Conservation (phyloP, 2,113 vertebrate genomes). For the Puntigrus tetrazona region DNA sequence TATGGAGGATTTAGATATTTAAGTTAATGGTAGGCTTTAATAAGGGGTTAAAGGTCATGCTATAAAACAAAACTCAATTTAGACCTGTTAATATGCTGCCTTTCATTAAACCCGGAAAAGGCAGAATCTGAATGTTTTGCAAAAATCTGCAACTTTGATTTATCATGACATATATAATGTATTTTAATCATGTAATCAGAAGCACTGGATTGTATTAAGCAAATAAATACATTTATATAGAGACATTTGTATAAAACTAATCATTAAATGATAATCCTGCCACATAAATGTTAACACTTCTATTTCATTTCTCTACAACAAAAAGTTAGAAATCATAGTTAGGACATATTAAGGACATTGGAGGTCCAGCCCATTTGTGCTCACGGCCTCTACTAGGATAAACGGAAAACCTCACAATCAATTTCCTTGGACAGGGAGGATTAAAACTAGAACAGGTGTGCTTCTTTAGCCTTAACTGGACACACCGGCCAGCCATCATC, state of each 20-base stretch:
- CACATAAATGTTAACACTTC: neutral
- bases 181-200: neutral
- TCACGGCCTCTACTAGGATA: slow-evolving; percentile 16
- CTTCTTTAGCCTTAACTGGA: slow-evolving; percentile 6
- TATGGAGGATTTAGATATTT: neutral
- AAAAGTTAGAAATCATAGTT: neutral
- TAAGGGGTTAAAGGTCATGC: neutral
- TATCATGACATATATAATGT: neutral
- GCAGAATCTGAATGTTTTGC: no score
- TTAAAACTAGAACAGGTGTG: slow-evolving; percentile 50
- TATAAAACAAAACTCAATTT: neutral
- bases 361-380: neutral
- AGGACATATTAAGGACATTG: neutral
- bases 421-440: slow-evolving; percentile 50
- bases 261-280: neutral
- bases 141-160: neutral
- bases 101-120: neutral
- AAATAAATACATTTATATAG: no score
- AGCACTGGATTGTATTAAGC: neutral
- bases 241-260: no score
- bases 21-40: neutral
- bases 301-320: neutral
- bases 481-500: slow-evolving; percentile 30
- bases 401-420: slow-evolving; percentile 21
- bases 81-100: neutral